Percentiles rank a stretch among this genome's conserved stretches.
phyloP scores from a whole-genome alignment of 2,797 vertebrate species.

The Pseudochirops cupreus region DNA sequence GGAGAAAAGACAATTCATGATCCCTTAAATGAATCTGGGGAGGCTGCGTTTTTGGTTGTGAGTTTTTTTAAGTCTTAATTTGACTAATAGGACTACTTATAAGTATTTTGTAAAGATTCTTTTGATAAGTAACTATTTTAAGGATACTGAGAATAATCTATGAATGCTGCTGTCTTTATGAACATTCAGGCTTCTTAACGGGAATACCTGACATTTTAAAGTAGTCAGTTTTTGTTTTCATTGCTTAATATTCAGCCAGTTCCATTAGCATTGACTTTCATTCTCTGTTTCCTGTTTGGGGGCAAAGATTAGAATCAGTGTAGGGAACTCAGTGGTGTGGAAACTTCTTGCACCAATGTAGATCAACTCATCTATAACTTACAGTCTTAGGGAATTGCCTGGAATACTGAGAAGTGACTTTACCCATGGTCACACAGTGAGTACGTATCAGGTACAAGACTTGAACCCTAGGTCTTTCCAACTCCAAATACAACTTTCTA shows the following conservation, averaged over 20 bases:
- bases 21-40: neutral
- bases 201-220: neutral
- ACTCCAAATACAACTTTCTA: neutral
- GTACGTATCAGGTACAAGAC: neutral
- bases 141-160: neutral
- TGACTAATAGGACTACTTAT: neutral
- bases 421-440: neutral
- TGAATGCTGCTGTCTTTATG: neutral
- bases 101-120: neutral
- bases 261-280: neutral
- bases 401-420: neutral
- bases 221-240: neutral
- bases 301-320: neutral
- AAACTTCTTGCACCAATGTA: neutral
- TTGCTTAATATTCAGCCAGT: neutral
- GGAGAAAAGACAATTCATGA: neutral
- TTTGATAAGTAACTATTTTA: neutral
- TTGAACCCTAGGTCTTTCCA: neutral
- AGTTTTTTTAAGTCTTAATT: neutral
- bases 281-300: neutral
- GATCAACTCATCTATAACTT: neutral
- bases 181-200: no score
- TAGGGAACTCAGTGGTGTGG: neutral
- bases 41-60: neutral
- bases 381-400: neutral